Evolutionary conservation across 2,888 invertebrate species (phyloP).

Genomic region (Cantharis flavilabris): DNA sequence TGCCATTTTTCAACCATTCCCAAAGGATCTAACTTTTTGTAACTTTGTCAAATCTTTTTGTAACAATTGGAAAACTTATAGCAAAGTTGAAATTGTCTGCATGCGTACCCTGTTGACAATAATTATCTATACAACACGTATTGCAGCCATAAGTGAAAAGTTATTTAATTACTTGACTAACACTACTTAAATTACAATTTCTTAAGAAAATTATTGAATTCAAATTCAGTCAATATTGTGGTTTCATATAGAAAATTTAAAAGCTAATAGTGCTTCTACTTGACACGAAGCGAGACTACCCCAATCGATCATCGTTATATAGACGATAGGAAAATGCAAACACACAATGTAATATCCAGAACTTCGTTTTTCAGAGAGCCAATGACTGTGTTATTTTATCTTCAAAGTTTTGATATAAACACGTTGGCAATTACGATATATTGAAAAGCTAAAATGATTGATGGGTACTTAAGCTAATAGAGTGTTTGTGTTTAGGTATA

Average conservation of each 20-base stretch:
- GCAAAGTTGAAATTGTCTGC: no score
- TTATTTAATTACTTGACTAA: not conserved
- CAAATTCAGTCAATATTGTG: constrained; percentile 3
- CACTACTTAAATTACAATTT: not conserved
- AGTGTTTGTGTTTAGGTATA: not conserved
- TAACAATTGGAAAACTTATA: no score
- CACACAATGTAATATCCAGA: constrained; percentile 9
- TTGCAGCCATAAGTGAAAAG: not conserved
- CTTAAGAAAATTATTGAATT: not conserved
- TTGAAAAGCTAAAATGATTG: constrained; percentile 20
- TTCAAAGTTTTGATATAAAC: constrained; percentile 11
- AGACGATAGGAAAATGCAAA: constrained; percentile 16
- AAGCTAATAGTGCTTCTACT: constrained; percentile 14
- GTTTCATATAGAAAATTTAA: constrained; percentile 12
- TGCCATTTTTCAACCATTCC: no score
- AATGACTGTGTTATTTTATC: constrained; percentile 12
- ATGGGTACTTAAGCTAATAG: constrained; percentile 9
- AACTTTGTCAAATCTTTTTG: no score
- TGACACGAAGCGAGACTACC: constrained; percentile 11
- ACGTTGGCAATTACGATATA: constrained; percentile 13
- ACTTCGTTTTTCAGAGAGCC: constrained; percentile 15
- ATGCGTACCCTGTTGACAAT: no score
- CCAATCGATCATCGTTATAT: constrained; percentile 20
- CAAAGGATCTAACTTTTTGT: no score
- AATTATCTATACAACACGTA: not conserved